Evolutionary conservation across 2,113 vertebrate genomes (phyloP).

Genomic region (Ammodytes dubius): DNA sequence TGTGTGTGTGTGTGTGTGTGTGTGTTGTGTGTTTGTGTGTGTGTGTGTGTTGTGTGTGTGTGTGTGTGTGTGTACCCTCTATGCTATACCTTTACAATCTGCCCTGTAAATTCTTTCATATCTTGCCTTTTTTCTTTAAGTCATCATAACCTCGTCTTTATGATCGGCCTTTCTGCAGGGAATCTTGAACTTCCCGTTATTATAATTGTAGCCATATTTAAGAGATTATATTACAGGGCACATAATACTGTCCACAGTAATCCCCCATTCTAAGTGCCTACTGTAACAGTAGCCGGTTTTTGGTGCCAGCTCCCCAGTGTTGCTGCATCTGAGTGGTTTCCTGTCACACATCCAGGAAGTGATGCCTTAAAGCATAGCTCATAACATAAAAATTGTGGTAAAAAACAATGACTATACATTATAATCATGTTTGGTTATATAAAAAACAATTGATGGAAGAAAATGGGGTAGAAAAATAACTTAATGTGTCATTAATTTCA

Average conservation of each 20-base stretch:
- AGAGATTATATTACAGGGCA: constrained; percentile 3
- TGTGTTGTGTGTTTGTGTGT: no score
- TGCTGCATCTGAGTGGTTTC: neutral
- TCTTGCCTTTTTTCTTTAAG: neutral
- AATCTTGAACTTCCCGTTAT: neutral
- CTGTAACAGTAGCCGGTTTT: neutral
- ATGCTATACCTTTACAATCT: neutral
- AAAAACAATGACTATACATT: neutral
- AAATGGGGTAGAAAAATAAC: no score
- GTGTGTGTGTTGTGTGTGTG: no score
- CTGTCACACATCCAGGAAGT: neutral
- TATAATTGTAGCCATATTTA: constrained; percentile 6
- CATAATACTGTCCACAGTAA: neutral
- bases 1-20: no score
- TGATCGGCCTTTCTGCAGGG: neutral
- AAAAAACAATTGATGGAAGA: no score
- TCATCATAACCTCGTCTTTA: neutral
- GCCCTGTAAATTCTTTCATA: neutral
- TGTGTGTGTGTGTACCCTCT: neutral
- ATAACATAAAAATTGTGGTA: neutral
- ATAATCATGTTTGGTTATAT: neutral
- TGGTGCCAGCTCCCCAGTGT: neutral
- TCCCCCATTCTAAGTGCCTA: neutral
- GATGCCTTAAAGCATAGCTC: neutral
- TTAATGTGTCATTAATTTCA: no score